Percentiles rank a stretch among this genome's conserved stretches.
These are phyloP conservation scores for Esox niger DNA, from an alignment of 2,113 vertebrate species.

Conservation along the genomic window DNA sequence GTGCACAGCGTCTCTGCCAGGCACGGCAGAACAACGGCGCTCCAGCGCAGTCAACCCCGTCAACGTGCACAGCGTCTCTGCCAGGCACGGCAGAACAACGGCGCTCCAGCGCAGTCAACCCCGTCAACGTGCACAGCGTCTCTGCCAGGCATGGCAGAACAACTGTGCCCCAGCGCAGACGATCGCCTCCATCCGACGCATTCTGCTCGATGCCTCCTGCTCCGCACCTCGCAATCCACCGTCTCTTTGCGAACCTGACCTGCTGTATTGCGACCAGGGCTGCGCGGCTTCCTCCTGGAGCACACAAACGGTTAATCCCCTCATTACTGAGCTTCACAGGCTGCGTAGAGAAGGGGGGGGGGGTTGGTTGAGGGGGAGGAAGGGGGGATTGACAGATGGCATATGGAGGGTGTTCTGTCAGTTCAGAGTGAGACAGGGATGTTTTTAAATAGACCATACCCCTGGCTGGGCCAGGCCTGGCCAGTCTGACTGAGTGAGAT, in stretches of 20 bases:
- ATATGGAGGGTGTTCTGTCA: constrained; percentile 42
- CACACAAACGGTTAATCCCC: constrained; percentile 43
- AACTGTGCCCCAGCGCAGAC: constrained; percentile 3
- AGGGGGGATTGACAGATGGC: constrained; percentile 54
- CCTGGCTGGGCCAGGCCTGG: constrained; percentile 14
- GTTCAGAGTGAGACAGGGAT: constrained; percentile 24
- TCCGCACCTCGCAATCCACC: neutral
- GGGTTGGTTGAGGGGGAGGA: constrained; percentile 5
- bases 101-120: constrained; percentile 47
- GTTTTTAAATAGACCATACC: constrained; percentile 46
- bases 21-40: constrained; percentile 12
- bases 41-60: constrained; percentile 48
- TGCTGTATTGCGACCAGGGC: neutral
- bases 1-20: constrained; percentile 1
- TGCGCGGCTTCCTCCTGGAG: neutral
- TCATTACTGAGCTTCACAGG: constrained; percentile 37
- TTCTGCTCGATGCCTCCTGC: neutral
- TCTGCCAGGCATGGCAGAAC: constrained; percentile 5
- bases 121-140: constrained; percentile 17
- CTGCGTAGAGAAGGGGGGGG: neutral
- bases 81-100: constrained; percentile 15
- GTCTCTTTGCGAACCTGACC: constrained; percentile 8
- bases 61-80: constrained; percentile 8
- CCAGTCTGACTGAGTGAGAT: constrained; percentile 39
- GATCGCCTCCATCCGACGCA: neutral